Evolutionary conservation across 2,113 vertebrate genomes (phyloP).

Genomic region (Galemys pyrenaicus): DNA sequence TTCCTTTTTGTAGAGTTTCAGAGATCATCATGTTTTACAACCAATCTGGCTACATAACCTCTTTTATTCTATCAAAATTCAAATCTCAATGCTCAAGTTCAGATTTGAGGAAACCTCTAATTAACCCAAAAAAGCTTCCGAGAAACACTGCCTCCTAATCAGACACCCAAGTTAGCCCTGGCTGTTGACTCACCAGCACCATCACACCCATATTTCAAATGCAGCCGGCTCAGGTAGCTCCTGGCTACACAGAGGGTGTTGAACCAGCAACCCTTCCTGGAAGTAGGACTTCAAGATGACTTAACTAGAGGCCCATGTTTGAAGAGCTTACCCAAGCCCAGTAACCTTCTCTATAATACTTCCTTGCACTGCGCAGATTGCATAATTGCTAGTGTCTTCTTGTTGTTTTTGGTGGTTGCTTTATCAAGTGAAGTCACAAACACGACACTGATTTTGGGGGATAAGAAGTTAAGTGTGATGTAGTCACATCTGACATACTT

Average conservation of each 20-base stretch:
- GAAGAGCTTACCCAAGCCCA: background rate
- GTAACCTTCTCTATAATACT: background rate
- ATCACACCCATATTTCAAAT: background rate
- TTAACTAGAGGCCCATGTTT: background rate
- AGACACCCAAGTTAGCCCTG: background rate
- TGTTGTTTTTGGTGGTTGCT: background rate
- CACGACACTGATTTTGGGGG: background rate
- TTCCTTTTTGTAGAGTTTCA: background rate
- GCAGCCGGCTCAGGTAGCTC: background rate
- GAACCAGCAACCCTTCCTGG: background rate
- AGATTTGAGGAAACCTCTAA: background rate
- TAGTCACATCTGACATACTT: background rate
- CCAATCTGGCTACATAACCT: background rate
- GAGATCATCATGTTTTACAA: background rate
- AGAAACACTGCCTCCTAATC: background rate
- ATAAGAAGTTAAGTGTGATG: background rate
- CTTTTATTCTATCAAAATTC: background rate
- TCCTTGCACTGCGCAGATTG: background rate
- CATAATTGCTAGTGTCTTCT: background rate
- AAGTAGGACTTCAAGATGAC: background rate
- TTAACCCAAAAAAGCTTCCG: background rate
- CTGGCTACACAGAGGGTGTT: background rate
- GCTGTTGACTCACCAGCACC: background rate
- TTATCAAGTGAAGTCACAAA: background rate
- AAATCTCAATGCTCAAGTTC: background rate